Percentiles rank a stretch among this genome's conserved stretches.
Conservation (phyloP, 2,113 vertebrate genomes). For the Haplochromis vanheusdeni region DNA sequence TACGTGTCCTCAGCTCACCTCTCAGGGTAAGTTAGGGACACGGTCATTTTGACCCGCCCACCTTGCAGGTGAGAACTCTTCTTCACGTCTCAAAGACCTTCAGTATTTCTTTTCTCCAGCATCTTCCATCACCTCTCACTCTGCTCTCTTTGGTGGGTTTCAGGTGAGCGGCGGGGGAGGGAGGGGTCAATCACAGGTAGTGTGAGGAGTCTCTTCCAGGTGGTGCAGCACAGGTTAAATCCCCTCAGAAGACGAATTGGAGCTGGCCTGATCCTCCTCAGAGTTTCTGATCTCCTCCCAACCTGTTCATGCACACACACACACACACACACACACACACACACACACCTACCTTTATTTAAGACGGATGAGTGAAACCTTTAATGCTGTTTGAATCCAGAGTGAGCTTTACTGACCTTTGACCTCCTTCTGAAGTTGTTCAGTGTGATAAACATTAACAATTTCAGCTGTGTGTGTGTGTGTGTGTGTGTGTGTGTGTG, state of each 20-base stretch:
- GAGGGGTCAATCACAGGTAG: neutral
- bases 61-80: neutral
- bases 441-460: neutral
- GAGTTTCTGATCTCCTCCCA: neutral
- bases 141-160: neutral
- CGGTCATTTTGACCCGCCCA: neutral
- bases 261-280: neutral
- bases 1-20: neutral
- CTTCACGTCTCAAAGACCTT: neutral
- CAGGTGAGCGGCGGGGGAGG: neutral
- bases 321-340: neutral
- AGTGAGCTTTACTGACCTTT: neutral
- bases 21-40: neutral
- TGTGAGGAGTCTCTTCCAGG: neutral
- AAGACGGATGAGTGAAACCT: neutral
- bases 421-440: neutral
- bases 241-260: neutral
- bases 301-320: neutral
- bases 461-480: neutral
- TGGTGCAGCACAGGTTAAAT: neutral
- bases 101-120: neutral
- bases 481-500: neutral
- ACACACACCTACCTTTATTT: neutral
- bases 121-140: neutral
- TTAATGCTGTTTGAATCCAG: neutral